Evolutionary conservation across 2,888 invertebrate genomes (phyloP).

Genomic region (Patella pellucida): DNA sequence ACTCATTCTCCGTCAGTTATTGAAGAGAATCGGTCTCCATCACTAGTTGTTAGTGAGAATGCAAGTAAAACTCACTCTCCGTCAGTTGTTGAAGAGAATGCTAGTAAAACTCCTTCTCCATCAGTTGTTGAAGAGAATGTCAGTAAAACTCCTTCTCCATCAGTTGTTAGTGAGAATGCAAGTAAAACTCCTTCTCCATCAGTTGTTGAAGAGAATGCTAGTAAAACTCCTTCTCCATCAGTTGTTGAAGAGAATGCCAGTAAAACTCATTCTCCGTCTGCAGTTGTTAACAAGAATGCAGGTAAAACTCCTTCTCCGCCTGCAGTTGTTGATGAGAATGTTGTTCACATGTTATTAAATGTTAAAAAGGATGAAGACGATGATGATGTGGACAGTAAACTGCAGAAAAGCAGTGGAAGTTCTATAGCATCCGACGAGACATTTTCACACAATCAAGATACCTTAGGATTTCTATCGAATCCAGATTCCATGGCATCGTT

Average conservation of each 20-base stretch:
- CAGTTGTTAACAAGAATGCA: conserved; percentile 20
- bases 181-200: too few relatives aligned
- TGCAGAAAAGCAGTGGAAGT: conserved; percentile 2
- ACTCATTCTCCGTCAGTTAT: too few relatives aligned
- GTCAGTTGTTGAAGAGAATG: too few relatives aligned
- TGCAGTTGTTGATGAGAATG: background rate
- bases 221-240: too few relatives aligned
- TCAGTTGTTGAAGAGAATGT: too few relatives aligned
- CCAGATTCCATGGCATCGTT: background rate
- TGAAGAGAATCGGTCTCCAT: too few relatives aligned
- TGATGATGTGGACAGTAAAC: background rate
- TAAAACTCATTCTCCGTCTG: conserved; percentile 3
- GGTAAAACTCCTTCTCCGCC: background rate
- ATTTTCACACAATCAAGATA: background rate
- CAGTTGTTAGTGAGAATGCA: too few relatives aligned
- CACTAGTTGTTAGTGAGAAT: too few relatives aligned
- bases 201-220: too few relatives aligned
- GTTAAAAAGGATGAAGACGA: background rate
- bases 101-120: too few relatives aligned
- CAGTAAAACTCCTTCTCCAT: too few relatives aligned
- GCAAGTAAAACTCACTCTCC: too few relatives aligned
- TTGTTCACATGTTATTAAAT: conserved; percentile 3
- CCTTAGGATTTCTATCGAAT: background rate
- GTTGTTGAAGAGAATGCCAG: conserved; percentile 15
- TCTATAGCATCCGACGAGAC: background rate